Evolutionary conservation across 2,113 vertebrate species (phyloP).

Genomic region (Tichodroma muraria): DNA sequence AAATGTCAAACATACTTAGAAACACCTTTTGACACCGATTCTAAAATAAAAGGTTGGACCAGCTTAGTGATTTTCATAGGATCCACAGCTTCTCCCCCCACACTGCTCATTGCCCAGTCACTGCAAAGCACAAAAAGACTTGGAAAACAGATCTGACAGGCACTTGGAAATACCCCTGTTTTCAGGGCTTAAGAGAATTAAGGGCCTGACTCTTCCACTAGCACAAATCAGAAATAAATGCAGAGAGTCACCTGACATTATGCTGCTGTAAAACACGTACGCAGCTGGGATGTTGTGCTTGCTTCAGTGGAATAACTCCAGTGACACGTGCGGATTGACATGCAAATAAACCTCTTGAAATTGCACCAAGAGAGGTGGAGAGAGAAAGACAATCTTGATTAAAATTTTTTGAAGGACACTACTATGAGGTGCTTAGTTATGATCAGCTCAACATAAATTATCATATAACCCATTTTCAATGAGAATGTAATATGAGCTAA

Average conservation of each 20-base stretch:
- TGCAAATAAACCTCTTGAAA: conserved; percentile 63
- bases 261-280: neutral
- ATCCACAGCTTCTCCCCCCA: neutral
- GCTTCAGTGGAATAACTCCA: conserved; percentile 31
- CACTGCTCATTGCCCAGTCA: neutral
- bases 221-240: conserved; percentile 6
- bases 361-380: conserved; percentile 36
- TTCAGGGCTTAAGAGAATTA: conserved; percentile 23
- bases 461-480: conserved; percentile 45
- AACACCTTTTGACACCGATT: neutral
- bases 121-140: neutral
- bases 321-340: conserved; percentile 46
- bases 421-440: conserved; percentile 29
- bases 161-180: neutral
- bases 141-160: neutral
- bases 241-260: neutral
- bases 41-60: neutral
- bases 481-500: conserved; percentile 54
- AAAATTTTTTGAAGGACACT: conserved; percentile 57
- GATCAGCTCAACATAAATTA: conserved; percentile 37
- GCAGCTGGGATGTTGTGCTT: neutral
- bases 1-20: neutral
- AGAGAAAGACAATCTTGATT: conserved; percentile 59
- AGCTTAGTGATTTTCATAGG: neutral
- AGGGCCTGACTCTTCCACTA: neutral